Evolutionary conservation across 2,113 vertebrate species (phyloP), one percentile per base, ranked within the genome.

Genomic region (Oxygymnocypris stewartii): DNA sequence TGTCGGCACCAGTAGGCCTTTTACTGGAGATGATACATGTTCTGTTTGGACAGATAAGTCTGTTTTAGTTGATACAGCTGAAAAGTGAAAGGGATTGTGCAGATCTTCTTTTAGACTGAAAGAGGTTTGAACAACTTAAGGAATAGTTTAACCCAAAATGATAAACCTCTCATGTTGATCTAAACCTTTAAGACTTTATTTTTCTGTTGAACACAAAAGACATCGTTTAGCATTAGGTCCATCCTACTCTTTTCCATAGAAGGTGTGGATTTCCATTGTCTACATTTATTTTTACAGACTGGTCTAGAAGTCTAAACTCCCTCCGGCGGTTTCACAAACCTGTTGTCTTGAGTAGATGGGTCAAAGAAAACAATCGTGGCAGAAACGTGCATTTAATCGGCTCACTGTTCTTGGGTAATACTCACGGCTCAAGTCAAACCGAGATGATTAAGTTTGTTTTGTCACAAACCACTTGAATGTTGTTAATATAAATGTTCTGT

Each of bases 41-140:
- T 89, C 88, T 93, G 93, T 93, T 93, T 90, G 93, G 92, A 93
- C 92, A 88, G 89, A 82, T 89, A 84, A 84, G 74, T 89, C 81
- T 3, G 51, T 83, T 87, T 86, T 25, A 93, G 90, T 88, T 14
- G 42, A 81, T 80, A 74, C 44, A 63, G 42, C 67, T 54, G 49
- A 20, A n/a, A n/a, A 4, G 16, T 28, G 14, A 73, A 28, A 6
- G 49, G 57, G 37, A 25, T 74, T 49, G 6, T 75, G 7, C 42
- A 76, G 37, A 74, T 54, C n/a, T 54, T 51, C 25, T 54, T 54
- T 54, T 5, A 54, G 44, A 7, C 75, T 51, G 25, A 75, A 75
- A 6, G 10, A 35, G 13, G 6, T 65, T 59, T 25, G 37, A 63
- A 40, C 23, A 28, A 4, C 5, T 80, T 16, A 54, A 78, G 1